Base-by-base conservation (phyloP, 2,113 vertebrate genomes). In the Ondatra zibethicus region DNA sequence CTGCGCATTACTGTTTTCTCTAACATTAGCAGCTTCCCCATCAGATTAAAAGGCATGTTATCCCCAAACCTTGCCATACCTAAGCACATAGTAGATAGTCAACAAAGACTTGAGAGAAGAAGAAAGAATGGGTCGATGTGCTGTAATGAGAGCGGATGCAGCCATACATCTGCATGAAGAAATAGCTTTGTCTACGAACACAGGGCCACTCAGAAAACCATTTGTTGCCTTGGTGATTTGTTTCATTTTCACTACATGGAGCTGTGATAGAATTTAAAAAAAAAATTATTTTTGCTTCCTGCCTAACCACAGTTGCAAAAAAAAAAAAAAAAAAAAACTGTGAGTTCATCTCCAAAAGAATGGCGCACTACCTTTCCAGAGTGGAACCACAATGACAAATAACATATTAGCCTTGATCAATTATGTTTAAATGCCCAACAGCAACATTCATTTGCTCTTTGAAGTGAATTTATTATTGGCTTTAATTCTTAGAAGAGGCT, bases 401-500 rank as follows among this genome's bases (percentile, higher is more conserved):
- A 88, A 52, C 11, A 87, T 81, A 87, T 5, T 78, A 94, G 21
- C 25, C 11, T 96, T 65, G 39, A 47, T 92, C 70, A 94, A 86
- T 90, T 88, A 68, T 3, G 92, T 93, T 63, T 58, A 91, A 95
- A 89, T 75, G 39, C n/a, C 55, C 23, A 91, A 58, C 4, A 94
- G 96, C 33, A 95, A 92, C 19, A 90, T 65, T 47, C n/a, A 87
- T 88, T 91, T 84, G n/a, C 68, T 95, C 88, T 92, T 78, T 90
- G 45, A 96, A 95, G 94, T 50, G 42, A 86, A 33, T 47, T 89
- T 76, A 45, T 80, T 33, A 96, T 19, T 45, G 84, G 85, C 75
- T 33, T 92, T 93, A 96, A 92, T 87, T 92, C 33, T 94, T 91
- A 33, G 66, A 96, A 96, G 98, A 97, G 33, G 50, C 86, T 27